Evolutionary conservation across 2,113 vertebrate species (phyloP).

Genomic region (Cololabis saira): DNA sequence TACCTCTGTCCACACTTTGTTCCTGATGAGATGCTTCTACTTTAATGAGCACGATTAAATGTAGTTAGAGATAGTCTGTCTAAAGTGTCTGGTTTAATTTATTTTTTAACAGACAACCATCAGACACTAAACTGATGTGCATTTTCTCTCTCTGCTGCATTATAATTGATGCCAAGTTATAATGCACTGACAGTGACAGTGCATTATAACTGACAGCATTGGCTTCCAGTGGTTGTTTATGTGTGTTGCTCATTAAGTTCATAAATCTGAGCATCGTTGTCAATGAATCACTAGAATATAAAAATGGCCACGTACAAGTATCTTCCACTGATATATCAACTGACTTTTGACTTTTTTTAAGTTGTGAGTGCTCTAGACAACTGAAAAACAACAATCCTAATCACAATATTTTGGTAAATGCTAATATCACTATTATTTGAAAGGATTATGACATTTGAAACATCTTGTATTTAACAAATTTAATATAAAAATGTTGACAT

Average conservation of each 20-base stretch:
- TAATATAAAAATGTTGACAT: too few relatives aligned
- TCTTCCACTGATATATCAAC: background rate
- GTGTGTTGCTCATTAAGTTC: slow-evolving; percentile 7
- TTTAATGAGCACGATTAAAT: slow-evolving; percentile 10
- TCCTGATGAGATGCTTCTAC: slow-evolving; percentile 12
- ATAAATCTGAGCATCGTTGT: slow-evolving; percentile 11
- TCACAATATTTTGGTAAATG: too few relatives aligned
- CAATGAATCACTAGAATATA: slow-evolving; percentile 5
- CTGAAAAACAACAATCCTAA: too few relatives aligned
- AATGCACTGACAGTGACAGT: slow-evolving; percentile 9
- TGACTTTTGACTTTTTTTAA: too few relatives aligned
- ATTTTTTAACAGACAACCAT: slow-evolving; percentile 16
- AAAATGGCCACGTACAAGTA: background rate
- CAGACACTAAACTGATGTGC: slow-evolving; percentile 13
- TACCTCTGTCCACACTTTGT: slow-evolving; percentile 47
- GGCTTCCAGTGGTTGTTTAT: slow-evolving; percentile 4
- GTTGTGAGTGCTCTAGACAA: background rate
- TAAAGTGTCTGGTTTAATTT: slow-evolving; percentile 17
- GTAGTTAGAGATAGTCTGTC: slow-evolving; percentile 17
- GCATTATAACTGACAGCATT: slow-evolving; percentile 13
- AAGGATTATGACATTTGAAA: too few relatives aligned
- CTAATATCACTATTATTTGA: too few relatives aligned
- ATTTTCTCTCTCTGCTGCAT: slow-evolving; percentile 26
- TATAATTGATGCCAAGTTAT: slow-evolving; percentile 24
- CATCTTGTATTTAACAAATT: too few relatives aligned